Evolutionary conservation across 2,888 invertebrate genomes (phyloP), one percentile per base, ranked within the genome.

Genomic region (Chironomus riparius): DNA sequence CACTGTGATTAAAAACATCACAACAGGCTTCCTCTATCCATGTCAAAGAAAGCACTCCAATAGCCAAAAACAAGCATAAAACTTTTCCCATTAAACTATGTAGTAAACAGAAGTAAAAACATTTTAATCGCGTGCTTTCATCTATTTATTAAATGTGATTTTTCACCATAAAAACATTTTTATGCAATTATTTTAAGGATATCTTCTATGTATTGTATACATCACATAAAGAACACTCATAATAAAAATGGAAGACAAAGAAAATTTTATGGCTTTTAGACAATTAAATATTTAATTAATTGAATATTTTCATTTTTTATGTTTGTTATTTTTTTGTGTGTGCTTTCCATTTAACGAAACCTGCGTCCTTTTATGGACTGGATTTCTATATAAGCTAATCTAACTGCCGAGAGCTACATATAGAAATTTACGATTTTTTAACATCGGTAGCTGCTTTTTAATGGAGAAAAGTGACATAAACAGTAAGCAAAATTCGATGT

Each of bases 231-330:
- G 38, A 2, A 7, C 38, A 38, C 38, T 38, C 56, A 56, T 18
- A 56, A 56, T 56, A 56, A 15, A 56, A 68, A 68, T 24, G 28
- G 24, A 22, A 28, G 68, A 65, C 24, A 70, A 70, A 47, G 47
- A 21, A 48, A 70, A 70, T 70, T 70, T 70, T 70, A 70, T 48
- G 70, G 70, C n/a, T 70, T 70, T 48, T 15, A 47, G 70, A 70
- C 70, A 70, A 70, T 70, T 48, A 70, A 70, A 70, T 70, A 70
- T 70, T 70, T 70, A 22, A 70, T 70, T 47, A 70, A 70, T 70
- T 70, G 48, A 48, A 48, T 70, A 21, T 70, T 70, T 48, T 38
- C 47, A 28, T 28, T 47, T 24, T 22, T n/a, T n/a, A n/a, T n/a
- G n/a, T n/a, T n/a, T n/a, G n/a, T n/a, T 15, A 24, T 68, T 3